Percentiles rank a stretch among this genome's conserved stretches.
These are phyloP conservation scores for Protosalanx chinensis DNA, from an alignment of 2,797 vertebrate genomes.

Conservation along the genomic window DNA sequence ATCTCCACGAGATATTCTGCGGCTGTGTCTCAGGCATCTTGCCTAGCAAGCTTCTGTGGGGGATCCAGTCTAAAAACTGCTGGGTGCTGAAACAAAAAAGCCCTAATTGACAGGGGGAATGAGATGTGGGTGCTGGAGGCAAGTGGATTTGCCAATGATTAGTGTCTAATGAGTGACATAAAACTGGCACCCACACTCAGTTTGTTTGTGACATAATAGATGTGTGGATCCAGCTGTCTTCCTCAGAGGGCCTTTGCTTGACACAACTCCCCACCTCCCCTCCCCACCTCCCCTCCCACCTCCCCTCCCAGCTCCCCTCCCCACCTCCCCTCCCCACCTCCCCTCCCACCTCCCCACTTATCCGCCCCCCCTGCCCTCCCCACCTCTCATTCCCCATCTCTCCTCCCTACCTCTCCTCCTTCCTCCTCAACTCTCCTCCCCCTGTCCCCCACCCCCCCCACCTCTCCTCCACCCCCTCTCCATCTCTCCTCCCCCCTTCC, in stretches of 20 bases:
- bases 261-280: slow-evolving; percentile 5
- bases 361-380: background rate
- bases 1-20: slow-evolving; percentile 61
- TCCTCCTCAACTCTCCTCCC: background rate
- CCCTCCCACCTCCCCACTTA: too few species aligned
- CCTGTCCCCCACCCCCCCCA: too few species aligned
- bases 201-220: slow-evolving; percentile 63
- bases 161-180: slow-evolving; percentile 68
- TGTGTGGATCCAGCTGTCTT: slow-evolving; percentile 46
- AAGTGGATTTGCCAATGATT: slow-evolving; percentile 65
- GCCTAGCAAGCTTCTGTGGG: slow-evolving; percentile 44
- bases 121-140: slow-evolving; percentile 48
- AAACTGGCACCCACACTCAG: slow-evolving; percentile 55
- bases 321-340: too few species aligned
- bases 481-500: too few species aligned
- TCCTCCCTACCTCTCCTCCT: background rate
- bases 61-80: slow-evolving; percentile 49
- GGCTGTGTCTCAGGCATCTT: slow-evolving; percentile 50
- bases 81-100: background rate
- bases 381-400: background rate
- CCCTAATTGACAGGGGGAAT: slow-evolving; percentile 42
- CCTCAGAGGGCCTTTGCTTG: slow-evolving; percentile 22
- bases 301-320: too few species aligned
- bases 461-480: background rate
- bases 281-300: background rate